Evolutionary conservation across 1,140 invertebrate genomes (phyloP).

Genomic region (Drosophila lini): DNA sequence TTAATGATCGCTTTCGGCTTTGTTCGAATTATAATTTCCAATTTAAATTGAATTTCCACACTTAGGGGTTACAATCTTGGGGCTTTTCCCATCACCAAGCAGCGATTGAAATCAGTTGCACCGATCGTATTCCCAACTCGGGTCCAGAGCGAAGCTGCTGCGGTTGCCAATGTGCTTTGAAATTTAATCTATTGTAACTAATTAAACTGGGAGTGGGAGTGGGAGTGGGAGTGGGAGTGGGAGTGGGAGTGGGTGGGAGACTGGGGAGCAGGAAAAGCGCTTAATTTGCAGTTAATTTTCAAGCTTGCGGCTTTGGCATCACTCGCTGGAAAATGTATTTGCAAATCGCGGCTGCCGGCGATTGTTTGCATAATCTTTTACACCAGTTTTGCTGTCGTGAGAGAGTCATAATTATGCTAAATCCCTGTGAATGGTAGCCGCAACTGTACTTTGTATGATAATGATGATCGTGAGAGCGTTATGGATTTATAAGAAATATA

Average conservation of each 20-base stretch:
- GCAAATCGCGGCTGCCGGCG: constrained; percentile 21
- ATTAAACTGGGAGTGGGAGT: constrained; percentile 58
- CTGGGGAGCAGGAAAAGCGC: constrained; percentile 54
- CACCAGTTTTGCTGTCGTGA: constrained; percentile 61
- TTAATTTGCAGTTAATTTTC: constrained; percentile 80
- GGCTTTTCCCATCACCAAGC: neutral
- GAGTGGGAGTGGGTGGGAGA: constrained; percentile 6
- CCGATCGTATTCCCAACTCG: constrained; percentile 4
- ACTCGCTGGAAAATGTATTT: constrained; percentile 49
- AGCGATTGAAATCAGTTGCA: constrained; percentile 3
- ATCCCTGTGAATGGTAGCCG: constrained; percentile 14
- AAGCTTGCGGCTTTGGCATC: constrained; percentile 67
- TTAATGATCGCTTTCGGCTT: neutral
- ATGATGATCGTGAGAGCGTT: constrained; percentile 21
- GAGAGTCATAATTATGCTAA: constrained; percentile 53
- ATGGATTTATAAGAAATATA: constrained; percentile 9
- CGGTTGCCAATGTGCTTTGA: constrained; percentile 76
- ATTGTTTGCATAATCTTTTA: constrained; percentile 81
- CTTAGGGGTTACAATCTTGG: neutral
- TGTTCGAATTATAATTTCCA: no score
- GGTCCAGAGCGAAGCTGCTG: constrained; percentile 33
- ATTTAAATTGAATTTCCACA: neutral
- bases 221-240: constrained; percentile 7
- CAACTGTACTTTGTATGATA: constrained; percentile 42
- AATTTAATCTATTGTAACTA: constrained; percentile 83